These are phyloP conservation scores for Paramisgurnus dabryanus DNA, from an alignment of 2,113 vertebrate genomes.

Conservation along the genomic window DNA sequence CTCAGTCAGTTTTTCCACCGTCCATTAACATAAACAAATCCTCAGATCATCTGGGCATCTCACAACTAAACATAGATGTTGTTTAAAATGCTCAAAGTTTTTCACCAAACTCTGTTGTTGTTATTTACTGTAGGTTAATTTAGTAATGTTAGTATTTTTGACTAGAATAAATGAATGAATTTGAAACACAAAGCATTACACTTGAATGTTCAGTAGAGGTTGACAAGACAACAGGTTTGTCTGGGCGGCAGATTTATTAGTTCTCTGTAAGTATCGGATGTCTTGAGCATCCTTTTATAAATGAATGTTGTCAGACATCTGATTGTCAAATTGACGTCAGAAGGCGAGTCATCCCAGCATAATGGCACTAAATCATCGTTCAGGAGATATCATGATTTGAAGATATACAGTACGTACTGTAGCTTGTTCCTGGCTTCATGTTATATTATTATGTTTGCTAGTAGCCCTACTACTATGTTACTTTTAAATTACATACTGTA, in stretches of 20 bases:
- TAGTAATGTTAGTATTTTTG: not conserved
- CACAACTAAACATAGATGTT: not conserved
- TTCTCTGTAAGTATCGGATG: not conserved
- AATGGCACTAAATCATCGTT: slow-evolving; percentile 16
- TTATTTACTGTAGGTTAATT: not conserved
- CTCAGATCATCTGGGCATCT: not conserved
- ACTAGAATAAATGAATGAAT: no score
- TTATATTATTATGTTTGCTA: slow-evolving; percentile 4
- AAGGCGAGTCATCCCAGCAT: not conserved
- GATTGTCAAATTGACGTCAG: not conserved
- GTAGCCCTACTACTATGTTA: slow-evolving; percentile 7
- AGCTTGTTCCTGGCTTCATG: not conserved
- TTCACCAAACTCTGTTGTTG: no score
- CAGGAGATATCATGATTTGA: slow-evolving; percentile 5
- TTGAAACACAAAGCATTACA: no score
- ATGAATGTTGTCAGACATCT: not conserved
- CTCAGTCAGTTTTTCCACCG: slow-evolving; percentile 12
- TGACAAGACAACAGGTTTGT: not conserved
- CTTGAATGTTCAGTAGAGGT: not conserved
- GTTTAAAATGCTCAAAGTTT: no score
- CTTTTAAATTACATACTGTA: slow-evolving; percentile 20
- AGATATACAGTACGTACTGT: not conserved
- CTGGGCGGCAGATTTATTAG: not conserved
- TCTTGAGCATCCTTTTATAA: not conserved
- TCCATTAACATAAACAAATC: not conserved